A percentile compares a stretch with the other conserved stretches of the same genome.
These are phyloP conservation scores for Deroptyus accipitrinus DNA, from an alignment of 2,113 vertebrate species.

Conservation along the genomic window DNA sequence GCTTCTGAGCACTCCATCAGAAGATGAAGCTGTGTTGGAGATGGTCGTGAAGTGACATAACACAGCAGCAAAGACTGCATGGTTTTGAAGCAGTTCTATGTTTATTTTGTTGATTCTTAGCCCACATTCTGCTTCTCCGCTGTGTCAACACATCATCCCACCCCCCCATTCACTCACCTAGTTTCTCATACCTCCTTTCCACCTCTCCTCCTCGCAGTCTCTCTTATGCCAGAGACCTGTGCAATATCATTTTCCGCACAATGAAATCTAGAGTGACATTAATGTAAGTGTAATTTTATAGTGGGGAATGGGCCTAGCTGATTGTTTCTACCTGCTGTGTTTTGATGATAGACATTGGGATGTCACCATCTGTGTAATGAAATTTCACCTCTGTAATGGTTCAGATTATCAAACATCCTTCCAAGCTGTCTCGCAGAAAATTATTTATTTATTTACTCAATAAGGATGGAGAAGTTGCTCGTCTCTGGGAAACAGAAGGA, in stretches of 20 bases:
- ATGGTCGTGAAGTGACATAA: neutral
- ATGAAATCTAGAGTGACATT: slow-evolving; percentile 85
- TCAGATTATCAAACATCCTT: slow-evolving; percentile 80
- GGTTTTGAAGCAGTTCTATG: neutral
- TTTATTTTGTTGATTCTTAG: neutral
- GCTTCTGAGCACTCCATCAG: slow-evolving; percentile 23
- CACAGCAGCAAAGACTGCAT: neutral
- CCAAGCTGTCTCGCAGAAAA: slow-evolving; percentile 61
- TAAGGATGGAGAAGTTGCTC: neutral
- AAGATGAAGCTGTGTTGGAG: neutral
- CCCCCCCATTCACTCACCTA: neutral
- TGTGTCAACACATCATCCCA: neutral
- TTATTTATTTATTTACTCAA: slow-evolving; percentile 63
- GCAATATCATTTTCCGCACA: slow-evolving; percentile 81
- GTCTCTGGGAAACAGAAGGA: neutral
- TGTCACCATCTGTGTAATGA: slow-evolving; percentile 86
- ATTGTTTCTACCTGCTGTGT: slow-evolving; percentile 85
- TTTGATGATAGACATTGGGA: slow-evolving; percentile 83
- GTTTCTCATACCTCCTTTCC: neutral
- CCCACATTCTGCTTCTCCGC: neutral
- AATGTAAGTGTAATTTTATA: slow-evolving; percentile 85
- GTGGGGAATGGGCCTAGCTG: slow-evolving; percentile 77
- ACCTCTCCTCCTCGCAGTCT: neutral
- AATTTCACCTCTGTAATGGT: slow-evolving; percentile 83
- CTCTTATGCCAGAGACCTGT: slow-evolving; percentile 66